phyloP scores from a whole-genome alignment of 2,797 vertebrate genomes.

The Neosalanx taihuensis region DNA sequence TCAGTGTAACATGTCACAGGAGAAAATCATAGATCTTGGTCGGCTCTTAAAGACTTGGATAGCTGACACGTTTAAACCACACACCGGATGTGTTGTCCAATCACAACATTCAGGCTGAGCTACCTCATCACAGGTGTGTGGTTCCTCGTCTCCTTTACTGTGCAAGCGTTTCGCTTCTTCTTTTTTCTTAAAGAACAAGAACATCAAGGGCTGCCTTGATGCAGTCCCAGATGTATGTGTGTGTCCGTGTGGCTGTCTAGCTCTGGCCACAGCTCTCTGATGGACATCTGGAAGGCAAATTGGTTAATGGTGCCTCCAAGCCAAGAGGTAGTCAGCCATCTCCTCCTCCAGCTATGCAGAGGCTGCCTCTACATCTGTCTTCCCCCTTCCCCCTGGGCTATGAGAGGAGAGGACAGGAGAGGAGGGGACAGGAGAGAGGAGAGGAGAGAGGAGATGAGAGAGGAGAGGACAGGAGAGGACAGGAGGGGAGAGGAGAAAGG shows the following conservation, averaged over 20 bases:
- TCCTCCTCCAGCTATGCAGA: conserved; percentile 60
- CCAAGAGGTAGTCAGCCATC: conserved; percentile 77
- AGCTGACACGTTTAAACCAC: no score
- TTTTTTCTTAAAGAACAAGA: not conserved
- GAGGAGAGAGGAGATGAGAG: not conserved
- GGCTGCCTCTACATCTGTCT: conserved; percentile 55
- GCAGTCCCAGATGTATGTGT: not conserved
- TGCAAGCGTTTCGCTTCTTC: not conserved
- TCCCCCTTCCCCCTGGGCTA: conserved; percentile 30
- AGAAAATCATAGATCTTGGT: no score
- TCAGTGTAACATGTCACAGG: no score
- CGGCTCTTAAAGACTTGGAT: no score
- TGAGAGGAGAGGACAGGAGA: not conserved
- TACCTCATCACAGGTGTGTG: not conserved
- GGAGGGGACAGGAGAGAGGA: not conserved
- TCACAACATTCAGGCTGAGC: not conserved
- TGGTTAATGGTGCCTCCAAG: conserved; percentile 83
- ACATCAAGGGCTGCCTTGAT: not conserved
- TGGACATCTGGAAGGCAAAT: conserved; percentile 86
- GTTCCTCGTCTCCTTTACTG: not conserved
- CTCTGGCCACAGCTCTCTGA: conserved; percentile 74
- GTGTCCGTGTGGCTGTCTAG: conserved; percentile 19
- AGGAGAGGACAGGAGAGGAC: not conserved
- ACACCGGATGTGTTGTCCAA: not conserved
- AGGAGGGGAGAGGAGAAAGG: not conserved